Evolutionary conservation across 1,140 invertebrate genomes (phyloP).

Genomic region (Liolophura sinensis): DNA sequence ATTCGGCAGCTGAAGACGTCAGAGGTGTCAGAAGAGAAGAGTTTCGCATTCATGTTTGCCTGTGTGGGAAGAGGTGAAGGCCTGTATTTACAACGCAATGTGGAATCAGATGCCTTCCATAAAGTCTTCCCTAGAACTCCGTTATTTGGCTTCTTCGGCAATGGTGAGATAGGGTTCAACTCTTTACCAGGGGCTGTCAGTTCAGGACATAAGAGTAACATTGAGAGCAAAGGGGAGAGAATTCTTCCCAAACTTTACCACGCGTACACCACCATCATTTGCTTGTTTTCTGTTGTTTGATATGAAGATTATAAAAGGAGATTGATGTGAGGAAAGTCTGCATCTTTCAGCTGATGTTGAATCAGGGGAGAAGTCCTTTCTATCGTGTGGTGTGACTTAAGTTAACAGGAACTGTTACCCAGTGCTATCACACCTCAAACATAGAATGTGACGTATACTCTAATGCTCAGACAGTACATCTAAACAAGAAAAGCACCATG

Average conservation of each 20-base stretch:
- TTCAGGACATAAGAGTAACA: no score
- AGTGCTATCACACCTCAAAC: no score
- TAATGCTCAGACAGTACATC: no score
- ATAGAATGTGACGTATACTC: no score
- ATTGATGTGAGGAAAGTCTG: no score
- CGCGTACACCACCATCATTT: slow-evolving; percentile 54
- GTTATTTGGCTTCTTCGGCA: slow-evolving; percentile 66
- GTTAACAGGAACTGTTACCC: no score
- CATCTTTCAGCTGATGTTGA: no score
- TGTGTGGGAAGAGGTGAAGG: slow-evolving; percentile 62
- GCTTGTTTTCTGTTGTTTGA: slow-evolving; percentile 35
- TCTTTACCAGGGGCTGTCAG: slow-evolving; percentile 26
- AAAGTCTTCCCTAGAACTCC: slow-evolving; percentile 65
- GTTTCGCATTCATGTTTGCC: slow-evolving; percentile 66
- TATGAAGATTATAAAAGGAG: neutral
- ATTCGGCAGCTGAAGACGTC: slow-evolving; percentile 50
- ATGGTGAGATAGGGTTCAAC: slow-evolving; percentile 65
- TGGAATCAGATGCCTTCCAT: slow-evolving; percentile 65
- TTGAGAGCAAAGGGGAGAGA: neutral
- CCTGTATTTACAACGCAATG: slow-evolving; percentile 56
- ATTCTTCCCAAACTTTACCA: slow-evolving; percentile 38
- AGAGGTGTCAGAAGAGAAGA: slow-evolving; percentile 48
- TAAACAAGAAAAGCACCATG: no score
- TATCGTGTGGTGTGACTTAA: no score
- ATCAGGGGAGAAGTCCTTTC: no score